Percentiles rank a stretch among this genome's conserved stretches.
Evolutionary conservation across 2,797 vertebrate genomes (phyloP).

Genomic region (Halcyon badia): DNA sequence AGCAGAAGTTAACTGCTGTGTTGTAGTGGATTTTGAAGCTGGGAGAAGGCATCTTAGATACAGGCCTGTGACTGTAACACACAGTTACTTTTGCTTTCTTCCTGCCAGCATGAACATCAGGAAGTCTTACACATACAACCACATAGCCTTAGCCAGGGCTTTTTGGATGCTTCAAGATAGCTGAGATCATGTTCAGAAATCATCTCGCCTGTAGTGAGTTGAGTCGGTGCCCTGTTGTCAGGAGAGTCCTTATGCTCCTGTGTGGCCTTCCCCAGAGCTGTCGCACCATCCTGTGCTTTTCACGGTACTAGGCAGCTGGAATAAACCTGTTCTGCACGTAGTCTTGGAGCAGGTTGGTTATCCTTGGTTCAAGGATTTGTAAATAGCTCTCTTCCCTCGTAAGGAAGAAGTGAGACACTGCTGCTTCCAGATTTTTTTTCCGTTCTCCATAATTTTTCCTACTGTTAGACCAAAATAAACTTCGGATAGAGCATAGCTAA

Average conservation of each 20-base stretch:
- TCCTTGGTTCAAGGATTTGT: neutral
- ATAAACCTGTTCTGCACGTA: neutral
- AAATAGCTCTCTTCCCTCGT: neutral
- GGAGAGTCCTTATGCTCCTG: neutral
- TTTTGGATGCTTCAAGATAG: neutral
- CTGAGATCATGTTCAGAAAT: neutral
- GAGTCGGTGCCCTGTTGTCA: neutral
- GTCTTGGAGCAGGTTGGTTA: neutral
- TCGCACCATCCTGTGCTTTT: neutral
- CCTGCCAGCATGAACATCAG: neutral
- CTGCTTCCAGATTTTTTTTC: neutral
- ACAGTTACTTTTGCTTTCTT: neutral
- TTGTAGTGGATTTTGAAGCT: neutral
- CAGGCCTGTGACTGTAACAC: rapidly evolving
- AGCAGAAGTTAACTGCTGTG: neutral
- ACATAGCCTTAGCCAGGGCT: neutral
- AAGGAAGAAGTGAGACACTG: neutral
- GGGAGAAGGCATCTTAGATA: neutral
- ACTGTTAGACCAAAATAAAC: neutral
- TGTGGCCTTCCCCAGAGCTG: rapidly evolving
- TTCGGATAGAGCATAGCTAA: neutral
- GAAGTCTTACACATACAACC: neutral
- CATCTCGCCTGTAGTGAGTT: neutral
- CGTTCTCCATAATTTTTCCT: neutral
- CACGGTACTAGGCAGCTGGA: neutral